Evolutionary conservation across 2,888 invertebrate genomes (phyloP).

Genomic region (Lasioglossum zephyrum): DNA sequence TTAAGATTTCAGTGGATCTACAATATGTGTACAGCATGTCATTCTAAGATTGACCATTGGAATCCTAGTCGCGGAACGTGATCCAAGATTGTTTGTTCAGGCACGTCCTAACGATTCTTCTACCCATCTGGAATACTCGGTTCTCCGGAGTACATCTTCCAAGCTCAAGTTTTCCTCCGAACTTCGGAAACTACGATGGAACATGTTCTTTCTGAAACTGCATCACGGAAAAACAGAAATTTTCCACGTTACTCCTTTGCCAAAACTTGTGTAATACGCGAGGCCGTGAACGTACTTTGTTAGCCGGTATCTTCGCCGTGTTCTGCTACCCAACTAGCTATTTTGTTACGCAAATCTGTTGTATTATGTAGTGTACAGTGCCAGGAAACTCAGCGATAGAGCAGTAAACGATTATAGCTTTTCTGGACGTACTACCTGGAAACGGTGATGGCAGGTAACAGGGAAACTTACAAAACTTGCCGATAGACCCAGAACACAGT

Average conservation of each 20-base stretch:
- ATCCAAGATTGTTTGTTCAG: constrained; percentile 1
- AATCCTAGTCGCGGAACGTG: not conserved
- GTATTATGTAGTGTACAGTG: not conserved
- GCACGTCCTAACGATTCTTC: not conserved
- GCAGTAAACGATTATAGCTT: too few species aligned
- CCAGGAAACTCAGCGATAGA: not conserved
- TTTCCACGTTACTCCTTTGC: not conserved
- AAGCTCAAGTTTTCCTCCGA: not conserved
- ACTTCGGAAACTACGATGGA: not conserved
- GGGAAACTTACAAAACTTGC: too few species aligned
- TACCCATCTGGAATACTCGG: not conserved
- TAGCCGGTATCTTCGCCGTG: not conserved
- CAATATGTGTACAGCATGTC: too few species aligned
- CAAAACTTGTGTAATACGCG: not conserved
- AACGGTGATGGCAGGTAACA: too few species aligned
- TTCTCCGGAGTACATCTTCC: not conserved
- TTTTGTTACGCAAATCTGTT: not conserved
- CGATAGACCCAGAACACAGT: too few species aligned
- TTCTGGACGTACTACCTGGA: too few species aligned
- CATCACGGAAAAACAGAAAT: not conserved
- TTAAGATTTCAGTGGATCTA: too few species aligned
- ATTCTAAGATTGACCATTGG: too few species aligned
- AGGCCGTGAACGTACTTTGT: not conserved
- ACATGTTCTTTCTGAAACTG: not conserved
- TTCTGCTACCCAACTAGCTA: not conserved